Evolutionary conservation across 1,140 invertebrate genomes (phyloP).

Genomic region (Trinorchestia longiramus): DNA sequence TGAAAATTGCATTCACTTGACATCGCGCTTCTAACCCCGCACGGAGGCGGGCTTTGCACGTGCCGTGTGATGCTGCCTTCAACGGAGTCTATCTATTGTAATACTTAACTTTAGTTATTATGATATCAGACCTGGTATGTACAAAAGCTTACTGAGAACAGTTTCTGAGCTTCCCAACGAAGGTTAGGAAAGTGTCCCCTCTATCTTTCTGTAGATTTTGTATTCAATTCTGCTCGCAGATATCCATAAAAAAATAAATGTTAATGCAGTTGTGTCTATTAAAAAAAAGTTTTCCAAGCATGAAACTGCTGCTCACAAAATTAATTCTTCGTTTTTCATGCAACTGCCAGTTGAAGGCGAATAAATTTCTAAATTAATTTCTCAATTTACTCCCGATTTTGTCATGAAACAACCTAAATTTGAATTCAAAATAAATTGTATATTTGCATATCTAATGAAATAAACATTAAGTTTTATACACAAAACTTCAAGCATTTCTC

Average conservation of each 20-base stretch:
- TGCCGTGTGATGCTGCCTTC: not conserved
- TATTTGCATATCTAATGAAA: not conserved
- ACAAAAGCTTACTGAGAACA: constrained; percentile 51
- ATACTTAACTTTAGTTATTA: constrained; percentile 49
- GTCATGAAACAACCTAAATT: not conserved
- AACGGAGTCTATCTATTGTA: constrained; percentile 25
- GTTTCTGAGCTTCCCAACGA: constrained; percentile 25
- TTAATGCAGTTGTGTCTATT: constrained; percentile 5
- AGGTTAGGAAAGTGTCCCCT: constrained; percentile 4
- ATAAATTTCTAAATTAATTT: not conserved
- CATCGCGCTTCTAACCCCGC: no score
- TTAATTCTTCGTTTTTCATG: not conserved
- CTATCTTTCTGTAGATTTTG: not conserved
- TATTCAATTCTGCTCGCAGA: not conserved
- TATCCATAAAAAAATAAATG: not conserved
- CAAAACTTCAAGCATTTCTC: not conserved
- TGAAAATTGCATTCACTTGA: not conserved
- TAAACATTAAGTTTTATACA: not conserved
- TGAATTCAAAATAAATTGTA: not conserved
- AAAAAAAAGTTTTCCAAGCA: not conserved
- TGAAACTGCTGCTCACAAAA: not conserved
- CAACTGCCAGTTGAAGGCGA: not conserved
- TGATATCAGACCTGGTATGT: constrained; percentile 49
- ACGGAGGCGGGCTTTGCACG: not conserved
- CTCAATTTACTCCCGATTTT: not conserved